Conservation (phyloP, 2,797 vertebrate genomes). For the Petrocephalus schoutedeni region DNA sequence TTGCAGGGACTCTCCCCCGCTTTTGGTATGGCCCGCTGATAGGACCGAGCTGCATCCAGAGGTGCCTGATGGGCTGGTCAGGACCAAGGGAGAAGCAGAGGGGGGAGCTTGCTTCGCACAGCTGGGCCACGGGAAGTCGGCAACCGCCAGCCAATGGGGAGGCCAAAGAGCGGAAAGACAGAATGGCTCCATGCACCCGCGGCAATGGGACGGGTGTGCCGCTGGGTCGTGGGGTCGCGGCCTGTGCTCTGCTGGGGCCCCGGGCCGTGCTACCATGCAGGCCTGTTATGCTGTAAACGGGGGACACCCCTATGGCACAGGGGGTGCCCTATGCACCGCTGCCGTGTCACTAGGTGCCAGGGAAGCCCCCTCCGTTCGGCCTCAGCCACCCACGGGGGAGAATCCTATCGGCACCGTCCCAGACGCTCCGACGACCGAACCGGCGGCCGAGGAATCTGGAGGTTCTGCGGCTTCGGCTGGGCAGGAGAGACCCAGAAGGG, state of each 20-base stretch:
- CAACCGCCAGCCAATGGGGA: background rate
- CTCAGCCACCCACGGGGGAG: background rate
- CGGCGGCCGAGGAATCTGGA: background rate
- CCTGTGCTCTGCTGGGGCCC: background rate
- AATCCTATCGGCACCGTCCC: background rate
- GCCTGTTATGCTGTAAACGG: conserved; percentile 2
- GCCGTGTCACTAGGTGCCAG: background rate
- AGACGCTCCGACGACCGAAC: background rate
- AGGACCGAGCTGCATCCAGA: background rate
- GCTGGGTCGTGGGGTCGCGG: background rate
- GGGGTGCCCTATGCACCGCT: background rate
- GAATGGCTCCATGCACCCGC: background rate
- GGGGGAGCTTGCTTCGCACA: background rate
- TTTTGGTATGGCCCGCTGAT: background rate
- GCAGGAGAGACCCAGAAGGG: background rate
- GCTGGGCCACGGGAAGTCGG: background rate
- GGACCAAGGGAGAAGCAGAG: background rate
- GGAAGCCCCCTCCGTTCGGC: background rate
- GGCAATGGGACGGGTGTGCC: background rate
- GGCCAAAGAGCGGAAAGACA: background rate
- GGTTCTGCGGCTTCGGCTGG: background rate
- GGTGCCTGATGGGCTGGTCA: background rate
- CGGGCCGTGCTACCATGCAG: background rate
- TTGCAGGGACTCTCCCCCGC: background rate
- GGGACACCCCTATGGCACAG: background rate